Percentiles rank a stretch among this genome's conserved stretches.
These are phyloP conservation scores for Drosophila ustulata DNA, from an alignment of 2,888 invertebrate genomes.

Conservation along the genomic window DNA sequence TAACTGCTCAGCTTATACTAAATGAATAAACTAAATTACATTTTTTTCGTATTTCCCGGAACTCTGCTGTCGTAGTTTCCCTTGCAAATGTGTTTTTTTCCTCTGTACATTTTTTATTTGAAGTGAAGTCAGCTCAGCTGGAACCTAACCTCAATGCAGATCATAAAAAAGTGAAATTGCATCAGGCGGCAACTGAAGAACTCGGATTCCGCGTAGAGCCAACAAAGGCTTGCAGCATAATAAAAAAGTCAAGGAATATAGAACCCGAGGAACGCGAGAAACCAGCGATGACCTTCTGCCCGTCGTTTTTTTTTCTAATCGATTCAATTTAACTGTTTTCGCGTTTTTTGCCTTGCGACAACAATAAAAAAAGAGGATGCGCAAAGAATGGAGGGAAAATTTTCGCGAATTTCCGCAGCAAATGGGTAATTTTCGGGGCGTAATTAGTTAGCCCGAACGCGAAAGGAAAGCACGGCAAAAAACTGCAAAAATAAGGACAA, in stretches of 20 bases:
- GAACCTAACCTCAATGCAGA: slow-evolving; percentile 15
- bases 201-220: slow-evolving; percentile 50
- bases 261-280: slow-evolving; percentile 32
- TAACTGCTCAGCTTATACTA: not conserved
- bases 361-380: slow-evolving; percentile 41
- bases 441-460: slow-evolving; percentile 74
- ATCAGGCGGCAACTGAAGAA: slow-evolving; percentile 17
- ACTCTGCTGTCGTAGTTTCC: slow-evolving; percentile 25
- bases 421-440: slow-evolving; percentile 74
- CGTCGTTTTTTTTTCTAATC: slow-evolving; percentile 64
- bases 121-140: slow-evolving; percentile 24
- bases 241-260: slow-evolving; percentile 69
- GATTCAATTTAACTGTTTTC: slow-evolving; percentile 76
- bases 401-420: slow-evolving; percentile 73
- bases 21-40: not conserved
- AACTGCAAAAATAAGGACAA: slow-evolving; percentile 66
- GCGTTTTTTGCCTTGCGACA: slow-evolving; percentile 30
- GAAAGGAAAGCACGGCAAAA: slow-evolving; percentile 52
- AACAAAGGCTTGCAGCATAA: slow-evolving; percentile 69
- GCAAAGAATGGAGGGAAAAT: slow-evolving; percentile 38
- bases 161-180: slow-evolving; percentile 44
- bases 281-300: slow-evolving; percentile 35
- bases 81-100: slow-evolving; percentile 6
- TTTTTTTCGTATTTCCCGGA: slow-evolving; percentile 27
- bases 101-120: not conserved